Percentiles rank a stretch among this genome's conserved stretches.
Evolutionary conservation across 2,888 invertebrate species (phyloP).

Genomic region (Athalia circularis): DNA sequence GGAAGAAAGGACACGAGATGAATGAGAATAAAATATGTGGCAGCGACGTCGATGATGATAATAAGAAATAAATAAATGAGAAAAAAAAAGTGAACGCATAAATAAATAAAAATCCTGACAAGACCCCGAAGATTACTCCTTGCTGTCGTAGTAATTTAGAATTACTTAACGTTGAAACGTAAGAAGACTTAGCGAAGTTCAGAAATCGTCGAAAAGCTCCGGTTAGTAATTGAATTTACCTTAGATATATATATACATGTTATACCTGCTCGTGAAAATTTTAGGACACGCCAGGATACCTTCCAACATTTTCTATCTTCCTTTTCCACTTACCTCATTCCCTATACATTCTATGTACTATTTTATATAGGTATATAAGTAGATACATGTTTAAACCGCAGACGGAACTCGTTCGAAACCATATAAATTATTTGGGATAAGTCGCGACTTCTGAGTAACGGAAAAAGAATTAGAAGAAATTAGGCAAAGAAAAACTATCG

Average conservation of each 20-base stretch:
- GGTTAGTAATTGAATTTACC: constrained; percentile 30
- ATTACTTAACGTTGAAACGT: constrained; percentile 25
- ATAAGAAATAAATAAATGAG: too few relatives aligned
- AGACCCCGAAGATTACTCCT: background rate
- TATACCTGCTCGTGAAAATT: constrained; percentile 29
- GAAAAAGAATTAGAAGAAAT: too few relatives aligned
- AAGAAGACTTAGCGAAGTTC: constrained; percentile 28
- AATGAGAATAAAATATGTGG: too few relatives aligned
- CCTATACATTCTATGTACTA: constrained; percentile 8
- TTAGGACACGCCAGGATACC: constrained; percentile 36
- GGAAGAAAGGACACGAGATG: too few relatives aligned
- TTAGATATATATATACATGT: too few relatives aligned
- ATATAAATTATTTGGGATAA: too few relatives aligned
- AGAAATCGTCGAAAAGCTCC: constrained; percentile 30
- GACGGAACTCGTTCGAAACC: too few relatives aligned
- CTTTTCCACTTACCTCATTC: constrained; percentile 42
- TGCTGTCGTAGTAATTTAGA: constrained; percentile 22
- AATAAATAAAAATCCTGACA: too few relatives aligned
- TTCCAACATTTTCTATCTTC: constrained; percentile 37
- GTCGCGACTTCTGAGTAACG: too few relatives aligned
- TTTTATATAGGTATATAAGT: background rate
- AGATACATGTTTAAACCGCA: background rate
- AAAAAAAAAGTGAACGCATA: too few relatives aligned
- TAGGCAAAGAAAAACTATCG: too few relatives aligned
- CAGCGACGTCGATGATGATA: too few relatives aligned